Evolutionary conservation across 2,113 vertebrate genomes (phyloP).

Genomic region (Sander lucioperca): DNA sequence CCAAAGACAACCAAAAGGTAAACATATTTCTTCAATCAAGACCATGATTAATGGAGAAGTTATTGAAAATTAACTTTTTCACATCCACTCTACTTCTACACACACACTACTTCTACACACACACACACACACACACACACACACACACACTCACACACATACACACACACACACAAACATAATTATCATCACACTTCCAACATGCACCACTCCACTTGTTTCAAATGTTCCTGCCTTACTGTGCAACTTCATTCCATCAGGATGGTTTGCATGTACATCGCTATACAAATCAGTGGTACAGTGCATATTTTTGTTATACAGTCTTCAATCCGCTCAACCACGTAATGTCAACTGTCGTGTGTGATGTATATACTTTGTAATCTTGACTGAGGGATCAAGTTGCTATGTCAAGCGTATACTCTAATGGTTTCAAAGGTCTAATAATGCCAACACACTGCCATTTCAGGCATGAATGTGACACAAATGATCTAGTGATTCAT

Average conservation of each 20-base stretch:
- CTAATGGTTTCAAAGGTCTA: constrained; percentile 65
- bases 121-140: not conserved
- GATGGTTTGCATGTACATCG: constrained; percentile 8
- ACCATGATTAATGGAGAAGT: not conserved
- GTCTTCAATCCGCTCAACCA: constrained; percentile 49
- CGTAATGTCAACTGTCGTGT: constrained; percentile 64
- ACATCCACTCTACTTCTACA: not conserved
- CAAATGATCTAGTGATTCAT: constrained; percentile 67
- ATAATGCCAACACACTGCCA: constrained; percentile 54
- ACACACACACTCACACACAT: no score
- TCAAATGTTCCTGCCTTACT: not conserved
- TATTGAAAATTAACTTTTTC: not conserved
- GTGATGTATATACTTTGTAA: constrained; percentile 67
- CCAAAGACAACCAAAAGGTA: constrained; percentile 1
- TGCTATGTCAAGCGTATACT: constrained; percentile 64
- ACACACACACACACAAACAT: no score
- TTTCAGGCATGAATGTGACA: constrained; percentile 68
- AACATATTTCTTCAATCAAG: not conserved
- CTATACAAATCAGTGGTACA: constrained; percentile 13
- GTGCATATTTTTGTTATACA: constrained; percentile 5
- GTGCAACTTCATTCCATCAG: constrained; percentile 1
- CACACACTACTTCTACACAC: not conserved
- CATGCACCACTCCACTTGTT: not conserved
- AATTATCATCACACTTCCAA: not conserved
- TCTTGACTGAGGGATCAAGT: constrained; percentile 71